A percentile compares a stretch with the other conserved stretches of the same genome.
phyloP scores from a whole-genome alignment of 2,113 vertebrate species.

The Campylomormyrus numenius region DNA sequence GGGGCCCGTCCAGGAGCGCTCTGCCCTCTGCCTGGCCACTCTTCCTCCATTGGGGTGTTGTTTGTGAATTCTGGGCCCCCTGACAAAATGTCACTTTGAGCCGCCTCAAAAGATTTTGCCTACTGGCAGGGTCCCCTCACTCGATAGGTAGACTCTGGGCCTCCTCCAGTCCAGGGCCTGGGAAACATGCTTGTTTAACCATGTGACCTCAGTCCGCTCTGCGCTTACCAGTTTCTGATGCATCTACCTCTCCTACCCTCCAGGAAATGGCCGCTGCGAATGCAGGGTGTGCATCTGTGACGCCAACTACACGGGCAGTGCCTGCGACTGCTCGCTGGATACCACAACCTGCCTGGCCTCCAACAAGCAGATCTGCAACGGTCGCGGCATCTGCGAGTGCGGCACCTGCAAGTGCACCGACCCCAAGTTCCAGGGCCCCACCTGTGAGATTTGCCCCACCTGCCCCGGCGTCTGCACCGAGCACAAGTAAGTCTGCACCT shows the following conservation, averaged over 20 bases:
- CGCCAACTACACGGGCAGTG: conserved; percentile 65
- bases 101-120: background rate
- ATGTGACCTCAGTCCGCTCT: background rate
- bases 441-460: conserved; percentile 72
- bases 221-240: background rate
- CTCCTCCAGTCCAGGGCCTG: background rate
- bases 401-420: conserved; percentile 69
- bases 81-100: background rate
- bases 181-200: background rate
- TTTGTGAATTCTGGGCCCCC: background rate
- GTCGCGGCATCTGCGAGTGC: conserved; percentile 67
- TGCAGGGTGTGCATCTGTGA: conserved; percentile 71
- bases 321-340: conserved; percentile 70
- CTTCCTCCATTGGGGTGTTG: background rate
- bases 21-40: background rate
- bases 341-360: conserved; percentile 55
- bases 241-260: background rate
- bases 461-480: conserved; percentile 80
- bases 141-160: background rate
- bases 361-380: conserved; percentile 69
- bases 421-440: conserved; percentile 72
- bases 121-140: background rate
- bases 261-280: conserved; percentile 72
- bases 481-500: conserved; percentile 78
- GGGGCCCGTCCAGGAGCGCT: background rate